Evolutionary conservation across 2,888 invertebrate genomes (phyloP), one percentile per base, ranked within the genome.

Genomic region (Clanis bilineata): DNA sequence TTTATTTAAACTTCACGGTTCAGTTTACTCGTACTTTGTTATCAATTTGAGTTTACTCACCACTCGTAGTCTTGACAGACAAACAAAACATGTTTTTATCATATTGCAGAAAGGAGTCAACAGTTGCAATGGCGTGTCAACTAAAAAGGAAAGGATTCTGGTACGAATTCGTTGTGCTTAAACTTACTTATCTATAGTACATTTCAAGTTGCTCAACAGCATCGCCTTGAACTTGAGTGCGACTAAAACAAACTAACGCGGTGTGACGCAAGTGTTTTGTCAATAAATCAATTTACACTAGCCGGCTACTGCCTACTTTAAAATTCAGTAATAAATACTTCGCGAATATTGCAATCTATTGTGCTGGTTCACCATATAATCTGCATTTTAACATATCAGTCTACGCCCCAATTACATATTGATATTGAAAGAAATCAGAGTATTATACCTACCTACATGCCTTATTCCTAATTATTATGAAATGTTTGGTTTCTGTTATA

Each of bases 221-320:
- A 64, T 76, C 75, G 65, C 90, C 90, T 91, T 91, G 89, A 91
- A 90, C 90, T 90, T 90, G 77, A 78, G 72, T 74, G 32, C 41
- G 1, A 51, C 51, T 51, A 51, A 28, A 51, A 51, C 51, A 51
- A 51, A 51, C 51, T 51, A 51, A 51, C 28, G 9, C 61, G 28
- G 64, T 74, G 72, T 89, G 87, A 91, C 90, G 88, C 83, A 90
- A 89, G 84, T 83, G 76, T 67, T 79, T 74, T 79, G 84, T 83
- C 82, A 88, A 86, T 82, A 89, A 71, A 81, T 70, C 78, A 81
- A 86, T 88, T 86, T 77, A 82, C 86, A 87, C 83, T 69, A 7
- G 3, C 32, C 32, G 32, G 32, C 47, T 25, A 51, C 51, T 51
- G 51, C 51, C 51, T 51, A 51, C 51, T 28, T 18, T 18, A 32